These are phyloP conservation scores for Anser cygnoides DNA, from an alignment of 2,113 vertebrate genomes.

Conservation along the genomic window DNA sequence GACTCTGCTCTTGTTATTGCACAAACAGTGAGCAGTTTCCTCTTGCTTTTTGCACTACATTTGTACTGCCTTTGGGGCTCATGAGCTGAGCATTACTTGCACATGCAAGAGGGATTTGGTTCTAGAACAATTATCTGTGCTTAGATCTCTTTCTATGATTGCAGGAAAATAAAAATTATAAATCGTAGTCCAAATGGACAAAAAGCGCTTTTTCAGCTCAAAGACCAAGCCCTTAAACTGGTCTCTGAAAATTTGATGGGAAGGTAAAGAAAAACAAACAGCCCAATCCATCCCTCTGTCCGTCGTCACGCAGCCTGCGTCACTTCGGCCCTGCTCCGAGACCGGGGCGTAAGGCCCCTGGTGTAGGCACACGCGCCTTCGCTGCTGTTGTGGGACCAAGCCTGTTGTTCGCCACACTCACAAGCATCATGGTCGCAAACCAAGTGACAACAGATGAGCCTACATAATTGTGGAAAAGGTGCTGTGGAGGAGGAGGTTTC, in stretches of 20 bases:
- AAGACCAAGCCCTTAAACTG: neutral
- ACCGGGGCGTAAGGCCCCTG: neutral
- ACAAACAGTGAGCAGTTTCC: no score
- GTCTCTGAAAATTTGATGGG: neutral
- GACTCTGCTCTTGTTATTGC: neutral
- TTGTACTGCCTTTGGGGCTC: neutral
- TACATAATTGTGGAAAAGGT: accelerated
- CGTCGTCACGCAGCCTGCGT: neutral
- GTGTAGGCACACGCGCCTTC: neutral
- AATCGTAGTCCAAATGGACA: neutral
- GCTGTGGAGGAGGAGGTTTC: neutral
- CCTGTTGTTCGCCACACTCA: neutral
- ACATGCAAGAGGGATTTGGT: neutral
- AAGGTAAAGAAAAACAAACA: no score
- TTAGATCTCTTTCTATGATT: no score
- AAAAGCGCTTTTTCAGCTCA: neutral
- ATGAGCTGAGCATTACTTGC: accelerated
- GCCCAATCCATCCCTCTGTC: neutral
- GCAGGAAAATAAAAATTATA: neutral
- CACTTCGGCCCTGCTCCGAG: neutral
- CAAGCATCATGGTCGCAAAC: accelerated
- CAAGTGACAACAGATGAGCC: neutral
- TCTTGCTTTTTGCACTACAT: neutral
- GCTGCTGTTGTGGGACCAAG: accelerated
- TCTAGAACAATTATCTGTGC: neutral